These are phyloP conservation scores for Ectemnius continuus DNA, from an alignment of 2,888 invertebrate species.

Conservation along the genomic window DNA sequence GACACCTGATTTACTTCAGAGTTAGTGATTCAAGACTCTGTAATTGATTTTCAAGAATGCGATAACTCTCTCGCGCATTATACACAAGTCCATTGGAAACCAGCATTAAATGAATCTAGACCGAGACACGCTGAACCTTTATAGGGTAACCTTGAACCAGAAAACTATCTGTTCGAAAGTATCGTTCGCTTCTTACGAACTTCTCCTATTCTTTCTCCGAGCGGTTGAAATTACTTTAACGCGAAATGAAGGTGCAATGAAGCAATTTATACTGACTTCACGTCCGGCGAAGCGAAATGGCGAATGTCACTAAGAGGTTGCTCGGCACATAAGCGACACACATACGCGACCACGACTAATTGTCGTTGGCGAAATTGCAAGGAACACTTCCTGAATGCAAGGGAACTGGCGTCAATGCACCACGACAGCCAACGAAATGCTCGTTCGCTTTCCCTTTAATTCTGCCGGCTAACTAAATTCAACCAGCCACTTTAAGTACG, in stretches of 20 bases:
- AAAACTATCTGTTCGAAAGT: too few species aligned
- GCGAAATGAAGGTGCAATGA: not conserved
- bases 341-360: not conserved
- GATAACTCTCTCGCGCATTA: too few species aligned
- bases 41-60: too few species aligned
- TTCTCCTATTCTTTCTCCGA: too few species aligned
- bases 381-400: not conserved
- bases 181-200: too few species aligned
- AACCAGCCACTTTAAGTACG: conserved; percentile 54
- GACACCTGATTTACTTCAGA: too few species aligned
- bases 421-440: conserved; percentile 9
- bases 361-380: not conserved
- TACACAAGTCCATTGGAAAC: too few species aligned
- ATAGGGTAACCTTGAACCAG: too few species aligned
- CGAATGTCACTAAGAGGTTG: not conserved
- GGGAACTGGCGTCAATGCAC: conserved; percentile 18
- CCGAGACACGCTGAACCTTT: too few species aligned
- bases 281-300: not conserved
- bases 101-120: too few species aligned
- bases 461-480: conserved; percentile 7
- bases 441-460: conserved; percentile 11
- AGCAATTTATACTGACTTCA: not conserved
- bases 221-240: not conserved
- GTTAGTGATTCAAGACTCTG: too few species aligned
- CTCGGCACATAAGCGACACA: not conserved